Evolutionary conservation across 2,888 invertebrate genomes (phyloP).

Genomic region (Meiosimyza platycephala): DNA sequence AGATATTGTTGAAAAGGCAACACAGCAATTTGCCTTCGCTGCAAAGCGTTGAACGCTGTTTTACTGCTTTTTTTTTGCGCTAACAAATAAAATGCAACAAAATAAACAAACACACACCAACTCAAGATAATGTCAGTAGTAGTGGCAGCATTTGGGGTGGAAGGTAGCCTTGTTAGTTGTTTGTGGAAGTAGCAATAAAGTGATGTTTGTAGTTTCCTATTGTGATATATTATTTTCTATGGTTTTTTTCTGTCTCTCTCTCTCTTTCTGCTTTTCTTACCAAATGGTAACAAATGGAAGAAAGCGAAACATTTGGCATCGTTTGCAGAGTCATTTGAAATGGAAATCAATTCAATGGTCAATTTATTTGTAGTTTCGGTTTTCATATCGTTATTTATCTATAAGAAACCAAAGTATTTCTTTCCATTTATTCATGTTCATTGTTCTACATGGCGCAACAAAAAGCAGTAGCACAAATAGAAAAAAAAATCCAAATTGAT

Average conservation of each 20-base stretch:
- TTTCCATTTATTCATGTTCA: too few relatives aligned
- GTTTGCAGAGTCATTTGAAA: slow-evolving; percentile 33
- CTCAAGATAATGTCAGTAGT: slow-evolving; percentile 10
- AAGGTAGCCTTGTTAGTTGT: neutral
- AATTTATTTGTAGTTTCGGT: slow-evolving; percentile 45
- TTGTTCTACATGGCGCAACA: too few relatives aligned
- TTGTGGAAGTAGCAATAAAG: neutral
- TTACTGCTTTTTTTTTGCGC: neutral
- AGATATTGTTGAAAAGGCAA: neutral
- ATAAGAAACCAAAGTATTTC: too few relatives aligned
- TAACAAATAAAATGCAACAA: slow-evolving; percentile 20
- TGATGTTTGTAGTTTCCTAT: too few relatives aligned
- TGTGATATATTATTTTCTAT: too few relatives aligned
- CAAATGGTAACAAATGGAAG: neutral
- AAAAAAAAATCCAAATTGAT: too few relatives aligned
- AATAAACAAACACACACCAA: slow-evolving; percentile 1
- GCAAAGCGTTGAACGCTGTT: neutral
- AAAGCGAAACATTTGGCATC: slow-evolving; percentile 27
- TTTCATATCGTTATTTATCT: slow-evolving; percentile 42
- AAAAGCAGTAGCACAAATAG: too few relatives aligned
- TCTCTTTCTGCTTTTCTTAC: neutral
- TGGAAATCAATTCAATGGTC: slow-evolving; percentile 45
- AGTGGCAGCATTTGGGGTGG: neutral
- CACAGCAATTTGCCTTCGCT: slow-evolving; percentile 12
- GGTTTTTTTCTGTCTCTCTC: too few relatives aligned